phyloP scores from a whole-genome alignment of 2,888 invertebrate species.

The Ennomos fuscantarius region DNA sequence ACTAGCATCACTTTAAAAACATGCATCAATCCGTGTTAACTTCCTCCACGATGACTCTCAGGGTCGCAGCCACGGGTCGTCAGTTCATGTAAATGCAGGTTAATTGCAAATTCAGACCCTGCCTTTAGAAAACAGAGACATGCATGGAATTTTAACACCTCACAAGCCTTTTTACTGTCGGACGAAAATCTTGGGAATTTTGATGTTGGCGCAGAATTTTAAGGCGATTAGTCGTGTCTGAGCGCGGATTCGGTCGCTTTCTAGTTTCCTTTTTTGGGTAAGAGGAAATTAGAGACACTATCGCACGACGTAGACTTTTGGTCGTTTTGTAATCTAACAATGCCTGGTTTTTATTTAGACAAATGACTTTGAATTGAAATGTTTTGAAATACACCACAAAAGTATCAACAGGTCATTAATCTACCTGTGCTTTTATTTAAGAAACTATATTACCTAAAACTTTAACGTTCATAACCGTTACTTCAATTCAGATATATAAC shows the following conservation, averaged over 20 bases:
- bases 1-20: too few species aligned
- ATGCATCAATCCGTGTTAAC: too few species aligned
- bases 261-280: constrained; percentile 38
- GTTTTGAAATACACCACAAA: too few species aligned
- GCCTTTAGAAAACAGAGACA: constrained; percentile 66
- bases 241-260: constrained; percentile 30
- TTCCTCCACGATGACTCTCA: too few species aligned
- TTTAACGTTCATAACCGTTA: too few species aligned
- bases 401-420: too few species aligned
- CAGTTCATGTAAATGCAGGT: constrained; percentile 72
- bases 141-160: constrained; percentile 63
- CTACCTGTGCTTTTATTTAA: too few species aligned
- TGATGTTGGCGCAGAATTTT: constrained; percentile 28
- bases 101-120: constrained; percentile 76
- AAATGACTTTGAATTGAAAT: too few species aligned
- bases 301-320: not conserved
- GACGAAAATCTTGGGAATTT: constrained; percentile 9
- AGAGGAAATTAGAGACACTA: constrained; percentile 21
- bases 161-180: constrained; percentile 18
- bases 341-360: too few species aligned
- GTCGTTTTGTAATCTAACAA: too few species aligned
- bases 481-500: too few species aligned
- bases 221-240: constrained; percentile 28
- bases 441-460: too few species aligned
- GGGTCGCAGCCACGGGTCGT: constrained; percentile 51